These are phyloP conservation scores for Plecotus auritus DNA, from an alignment of 2,113 vertebrate genomes.

Conservation along the genomic window DNA sequence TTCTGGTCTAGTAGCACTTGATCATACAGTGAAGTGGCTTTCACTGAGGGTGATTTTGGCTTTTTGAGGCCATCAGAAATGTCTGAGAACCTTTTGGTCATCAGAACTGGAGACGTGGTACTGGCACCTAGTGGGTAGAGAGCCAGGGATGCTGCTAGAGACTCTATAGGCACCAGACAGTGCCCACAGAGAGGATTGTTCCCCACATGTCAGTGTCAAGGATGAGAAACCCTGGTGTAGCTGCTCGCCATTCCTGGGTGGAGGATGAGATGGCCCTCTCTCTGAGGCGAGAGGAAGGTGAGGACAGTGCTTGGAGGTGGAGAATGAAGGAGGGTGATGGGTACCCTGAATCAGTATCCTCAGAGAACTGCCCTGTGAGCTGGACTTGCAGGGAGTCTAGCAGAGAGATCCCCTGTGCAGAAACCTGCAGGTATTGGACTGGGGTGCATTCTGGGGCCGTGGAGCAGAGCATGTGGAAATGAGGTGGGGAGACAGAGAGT, in stretches of 20 bases:
- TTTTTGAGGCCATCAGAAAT: neutral
- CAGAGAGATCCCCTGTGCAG: neutral
- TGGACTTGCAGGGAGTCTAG: neutral
- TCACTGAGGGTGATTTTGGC: neutral
- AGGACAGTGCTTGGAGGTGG: neutral
- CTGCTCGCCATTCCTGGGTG: neutral
- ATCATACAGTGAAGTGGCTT: neutral
- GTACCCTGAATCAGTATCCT: neutral
- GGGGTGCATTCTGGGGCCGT: neutral
- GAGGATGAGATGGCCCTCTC: neutral
- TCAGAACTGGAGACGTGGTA: neutral
- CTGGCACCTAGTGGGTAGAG: neutral
- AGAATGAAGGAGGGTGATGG: too few species aligned
- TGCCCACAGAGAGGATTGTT: accelerated
- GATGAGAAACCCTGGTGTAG: accelerated
- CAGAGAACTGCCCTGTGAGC: neutral
- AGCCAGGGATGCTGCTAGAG: neutral
- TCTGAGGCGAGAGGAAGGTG: neutral
- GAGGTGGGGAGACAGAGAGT: neutral
- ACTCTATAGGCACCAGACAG: neutral
- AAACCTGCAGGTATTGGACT: neutral
- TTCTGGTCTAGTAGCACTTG: too few species aligned
- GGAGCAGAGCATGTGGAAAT: neutral
- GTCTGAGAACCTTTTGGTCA: neutral
- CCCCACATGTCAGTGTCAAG: accelerated